These are phyloP conservation scores for Triplophysa bombifrons DNA, from an alignment of 2,797 vertebrate species.

Conservation along the genomic window DNA sequence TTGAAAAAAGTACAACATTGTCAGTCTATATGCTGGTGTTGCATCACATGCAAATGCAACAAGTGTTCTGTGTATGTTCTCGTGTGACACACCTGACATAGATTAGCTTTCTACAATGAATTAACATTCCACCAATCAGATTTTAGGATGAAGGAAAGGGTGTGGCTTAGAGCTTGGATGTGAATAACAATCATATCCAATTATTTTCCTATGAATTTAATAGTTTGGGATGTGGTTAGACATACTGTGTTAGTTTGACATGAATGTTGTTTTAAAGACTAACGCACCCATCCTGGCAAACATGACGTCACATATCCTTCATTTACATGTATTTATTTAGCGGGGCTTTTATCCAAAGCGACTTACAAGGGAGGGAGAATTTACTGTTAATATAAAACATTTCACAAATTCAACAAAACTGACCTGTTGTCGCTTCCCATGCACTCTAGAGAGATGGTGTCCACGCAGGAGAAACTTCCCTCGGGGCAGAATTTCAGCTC, in stretches of 20 bases:
- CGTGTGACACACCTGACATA: too few species aligned
- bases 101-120: too few species aligned
- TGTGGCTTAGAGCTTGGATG: background rate
- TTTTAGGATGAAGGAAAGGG: background rate
- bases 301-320: background rate
- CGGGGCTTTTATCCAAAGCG: background rate
- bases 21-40: too few species aligned
- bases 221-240: background rate
- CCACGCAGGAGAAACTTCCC: slow-evolving; percentile 85
- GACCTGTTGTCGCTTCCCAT: background rate
- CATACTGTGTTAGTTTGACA: background rate
- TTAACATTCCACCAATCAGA: background rate
- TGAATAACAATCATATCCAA: too few species aligned
- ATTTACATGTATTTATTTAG: background rate
- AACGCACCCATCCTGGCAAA: background rate
- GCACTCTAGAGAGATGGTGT: slow-evolving; percentile 77
- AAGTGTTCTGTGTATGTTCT: too few species aligned
- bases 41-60: too few species aligned
- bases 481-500: slow-evolving; percentile 78
- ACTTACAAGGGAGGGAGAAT: background rate
- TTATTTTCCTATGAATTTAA: background rate
- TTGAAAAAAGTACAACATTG: too few species aligned
- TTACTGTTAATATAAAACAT: background rate
- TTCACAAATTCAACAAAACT: background rate
- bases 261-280: background rate